phyloP scores from a whole-genome alignment of 2,797 vertebrate genomes.

The Heterohyrax brucei region DNA sequence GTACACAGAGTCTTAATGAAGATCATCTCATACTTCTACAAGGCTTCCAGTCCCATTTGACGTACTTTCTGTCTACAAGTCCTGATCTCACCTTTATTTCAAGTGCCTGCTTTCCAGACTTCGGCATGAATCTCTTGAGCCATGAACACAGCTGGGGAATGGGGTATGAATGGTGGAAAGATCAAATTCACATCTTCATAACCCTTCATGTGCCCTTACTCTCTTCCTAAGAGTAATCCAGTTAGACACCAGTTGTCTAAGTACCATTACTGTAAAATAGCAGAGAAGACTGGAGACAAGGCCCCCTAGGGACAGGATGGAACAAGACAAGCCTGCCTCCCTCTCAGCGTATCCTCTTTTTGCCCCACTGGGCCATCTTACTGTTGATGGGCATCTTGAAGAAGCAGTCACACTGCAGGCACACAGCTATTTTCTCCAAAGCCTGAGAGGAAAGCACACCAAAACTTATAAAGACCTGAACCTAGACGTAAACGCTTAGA shows the following conservation, averaged over 20 bases:
- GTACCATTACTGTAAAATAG: conserved; percentile 77
- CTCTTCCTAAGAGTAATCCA: conserved; percentile 40
- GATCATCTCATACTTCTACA: not conserved
- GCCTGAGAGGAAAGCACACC: conserved; percentile 89
- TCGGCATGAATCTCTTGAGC: not conserved
- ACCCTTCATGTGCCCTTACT: not conserved
- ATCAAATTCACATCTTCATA: not conserved
- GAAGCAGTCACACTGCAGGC: conserved; percentile 95
- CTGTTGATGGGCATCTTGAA: conserved; percentile 96
- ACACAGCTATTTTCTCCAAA: conserved; percentile 95
- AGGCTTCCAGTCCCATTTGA: not conserved
- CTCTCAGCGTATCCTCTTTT: conserved; percentile 90
- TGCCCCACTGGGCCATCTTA: conserved; percentile 96
- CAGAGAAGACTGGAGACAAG: not conserved
- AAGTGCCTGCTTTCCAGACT: not conserved
- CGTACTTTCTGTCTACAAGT: not conserved
- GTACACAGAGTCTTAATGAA: not conserved
- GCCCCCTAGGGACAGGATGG: not conserved
- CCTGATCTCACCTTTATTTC: not conserved
- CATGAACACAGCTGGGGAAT: not conserved
- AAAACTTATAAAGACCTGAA: not conserved
- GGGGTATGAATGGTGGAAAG: not conserved
- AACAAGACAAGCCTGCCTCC: not conserved
- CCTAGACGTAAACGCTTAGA: not conserved
- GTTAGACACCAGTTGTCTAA: not conserved